A percentile compares a stretch with the other conserved stretches of the same genome.
Evolutionary conservation across 1,140 invertebrate species (phyloP).

Genomic region (Dolichoris vasculosae): DNA sequence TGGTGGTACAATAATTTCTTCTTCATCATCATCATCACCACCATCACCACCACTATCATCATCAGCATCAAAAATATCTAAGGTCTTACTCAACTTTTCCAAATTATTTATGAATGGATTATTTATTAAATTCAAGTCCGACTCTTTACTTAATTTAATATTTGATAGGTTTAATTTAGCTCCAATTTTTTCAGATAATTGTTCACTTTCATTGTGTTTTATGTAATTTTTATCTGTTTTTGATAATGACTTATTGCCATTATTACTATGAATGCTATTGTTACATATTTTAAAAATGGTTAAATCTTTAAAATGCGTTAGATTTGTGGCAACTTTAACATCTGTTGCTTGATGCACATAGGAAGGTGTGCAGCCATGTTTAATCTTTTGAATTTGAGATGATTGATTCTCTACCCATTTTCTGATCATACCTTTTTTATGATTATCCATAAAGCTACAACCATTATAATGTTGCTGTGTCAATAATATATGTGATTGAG

Average conservation of each 20-base stretch:
- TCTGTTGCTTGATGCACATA: background rate
- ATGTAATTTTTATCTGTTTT: constrained; percentile 69
- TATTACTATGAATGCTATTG: constrained; percentile 70
- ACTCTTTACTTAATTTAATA: constrained; percentile 64
- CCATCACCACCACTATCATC: constrained; percentile 82
- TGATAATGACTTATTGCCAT: constrained; percentile 67
- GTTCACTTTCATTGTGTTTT: constrained; percentile 68
- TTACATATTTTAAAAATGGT: constrained; percentile 79
- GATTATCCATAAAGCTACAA: constrained; percentile 92
- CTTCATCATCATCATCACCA: constrained; percentile 82
- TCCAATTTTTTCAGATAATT: constrained; percentile 69
- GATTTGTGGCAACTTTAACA: constrained; percentile 59
- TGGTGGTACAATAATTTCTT: constrained; percentile 84
- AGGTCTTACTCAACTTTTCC: constrained; percentile 61
- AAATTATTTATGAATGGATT: constrained; percentile 64
- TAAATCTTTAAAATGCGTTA: constrained; percentile 77
- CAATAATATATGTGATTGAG: constrained; percentile 67
- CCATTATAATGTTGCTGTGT: constrained; percentile 74
- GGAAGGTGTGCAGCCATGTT: constrained; percentile 57
- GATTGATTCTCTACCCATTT: constrained; percentile 95
- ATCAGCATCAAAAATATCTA: constrained; percentile 71
- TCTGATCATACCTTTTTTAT: constrained; percentile 93
- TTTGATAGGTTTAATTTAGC: constrained; percentile 69
- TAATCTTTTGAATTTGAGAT: constrained; percentile 79
- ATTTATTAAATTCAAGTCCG: constrained; percentile 61